Percentiles rank a stretch among this genome's conserved stretches.
phyloP scores from a whole-genome alignment of 2,888 invertebrate species.

The Xiphydria camelus region DNA sequence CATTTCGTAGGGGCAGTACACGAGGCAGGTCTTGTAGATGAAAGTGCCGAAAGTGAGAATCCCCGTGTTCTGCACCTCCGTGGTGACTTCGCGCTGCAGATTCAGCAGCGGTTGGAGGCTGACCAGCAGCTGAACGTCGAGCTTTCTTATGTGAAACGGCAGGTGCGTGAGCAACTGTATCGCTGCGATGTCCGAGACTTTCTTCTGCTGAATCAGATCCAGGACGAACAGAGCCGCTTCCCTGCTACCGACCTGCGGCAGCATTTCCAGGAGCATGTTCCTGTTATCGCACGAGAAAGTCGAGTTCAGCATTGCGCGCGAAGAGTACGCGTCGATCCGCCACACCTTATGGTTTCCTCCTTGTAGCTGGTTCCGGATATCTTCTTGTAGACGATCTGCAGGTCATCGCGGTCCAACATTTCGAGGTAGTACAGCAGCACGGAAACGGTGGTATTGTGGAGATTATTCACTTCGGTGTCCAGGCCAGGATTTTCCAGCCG shows the following conservation, averaged over 20 bases:
- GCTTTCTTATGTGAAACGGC: slow-evolving; percentile 71
- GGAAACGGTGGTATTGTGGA: slow-evolving; percentile 57
- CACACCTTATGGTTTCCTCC: slow-evolving; percentile 68
- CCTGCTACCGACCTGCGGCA: slow-evolving; percentile 71
- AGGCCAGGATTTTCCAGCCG: slow-evolving; percentile 51
- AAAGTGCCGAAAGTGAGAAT: slow-evolving; percentile 72
- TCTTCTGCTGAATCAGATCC: slow-evolving; percentile 65
- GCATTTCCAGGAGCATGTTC: slow-evolving; percentile 73
- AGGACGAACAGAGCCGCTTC: slow-evolving; percentile 69
- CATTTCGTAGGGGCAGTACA: slow-evolving; percentile 64
- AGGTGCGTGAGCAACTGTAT: slow-evolving; percentile 69
- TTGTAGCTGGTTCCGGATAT: slow-evolving; percentile 71
- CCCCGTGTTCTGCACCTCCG: slow-evolving; percentile 68
- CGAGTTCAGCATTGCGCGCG: background rate
- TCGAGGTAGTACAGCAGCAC: slow-evolving; percentile 55
- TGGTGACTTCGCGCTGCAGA: slow-evolving; percentile 50
- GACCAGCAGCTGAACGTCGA: slow-evolving; percentile 60
- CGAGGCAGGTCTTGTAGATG: slow-evolving; percentile 65
- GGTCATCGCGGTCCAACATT: slow-evolving; percentile 51
- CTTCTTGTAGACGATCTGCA: slow-evolving; percentile 50
- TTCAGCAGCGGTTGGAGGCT: slow-evolving; percentile 63
- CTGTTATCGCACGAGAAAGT: slow-evolving; percentile 45
- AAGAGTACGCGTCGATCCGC: no score
- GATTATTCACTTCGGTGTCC: slow-evolving; percentile 46
- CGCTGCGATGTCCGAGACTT: slow-evolving; percentile 68